Base-by-base conservation (phyloP, 2,888 invertebrate genomes). In the Neoscelio sp. region DNA sequence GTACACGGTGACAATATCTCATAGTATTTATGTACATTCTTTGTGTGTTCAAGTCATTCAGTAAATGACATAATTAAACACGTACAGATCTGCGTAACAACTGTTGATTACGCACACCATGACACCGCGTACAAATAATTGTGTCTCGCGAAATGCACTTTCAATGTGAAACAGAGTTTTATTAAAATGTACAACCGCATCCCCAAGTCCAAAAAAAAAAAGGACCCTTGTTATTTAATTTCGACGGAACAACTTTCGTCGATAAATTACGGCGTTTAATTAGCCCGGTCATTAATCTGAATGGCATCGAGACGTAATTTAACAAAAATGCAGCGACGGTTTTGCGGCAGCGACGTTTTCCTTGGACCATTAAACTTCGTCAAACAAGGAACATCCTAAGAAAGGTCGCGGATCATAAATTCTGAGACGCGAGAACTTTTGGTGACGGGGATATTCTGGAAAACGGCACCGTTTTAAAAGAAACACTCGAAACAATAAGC, bases 341-440 rank as follows among this genome's bases (percentile, higher is more conserved):
- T 64, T 73, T 73, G 30, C 33, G 7, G 6, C 2, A 0, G 12
- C 12, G 17, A n/a, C 44, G 20, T 62, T 73, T 73, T 48, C 50
- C 23, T n/a, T 44, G 50, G 46, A 46, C 58, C 65, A 52, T 67
- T 76, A 76, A 76, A 76, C 68, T 76, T 76, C 68, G 76, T 76
- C 68, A 76, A 46, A 17, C 52, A 10, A 48, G 33, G 46, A 56
- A 62, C 10, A 30, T 33, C 26, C 28, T 15, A 48, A 28, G 48
- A 30, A 52, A 52, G 35, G 52, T 35, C 52, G 12, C 30, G 35
- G 35, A 52, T 52, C 52, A 52, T 52, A 52, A 52, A 52, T 52
- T 15, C 20, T 35, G 12, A 10, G 18, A 4, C 18, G n/a, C n/a
- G 18, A n/a, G 18, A 33, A 52, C 33, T 52, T 52, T 17, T 15